A percentile compares a stretch with the other conserved stretches of the same genome.
These are phyloP conservation scores for Esox lucius DNA, from an alignment of 2,797 vertebrate species.

Conservation along the genomic window DNA sequence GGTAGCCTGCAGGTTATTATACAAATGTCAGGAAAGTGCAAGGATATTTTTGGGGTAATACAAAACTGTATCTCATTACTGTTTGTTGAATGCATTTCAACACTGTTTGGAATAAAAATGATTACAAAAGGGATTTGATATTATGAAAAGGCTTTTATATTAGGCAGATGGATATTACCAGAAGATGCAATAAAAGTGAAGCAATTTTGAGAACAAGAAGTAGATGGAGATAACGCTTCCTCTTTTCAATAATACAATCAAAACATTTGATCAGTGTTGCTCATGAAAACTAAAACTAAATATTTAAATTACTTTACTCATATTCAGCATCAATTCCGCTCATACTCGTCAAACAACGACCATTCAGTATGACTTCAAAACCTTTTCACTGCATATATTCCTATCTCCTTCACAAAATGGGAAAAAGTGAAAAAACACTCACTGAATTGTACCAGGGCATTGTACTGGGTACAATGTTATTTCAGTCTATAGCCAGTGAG, in stretches of 20 bases:
- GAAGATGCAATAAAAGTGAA: slow-evolving; percentile 5
- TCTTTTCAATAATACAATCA: neutral
- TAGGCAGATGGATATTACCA: neutral
- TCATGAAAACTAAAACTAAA: slow-evolving; percentile 2
- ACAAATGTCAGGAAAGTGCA: too few relatives aligned
- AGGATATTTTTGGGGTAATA: neutral
- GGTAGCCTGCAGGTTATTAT: too few relatives aligned
- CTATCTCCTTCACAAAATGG: neutral
- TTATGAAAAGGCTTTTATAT: slow-evolving; percentile 15
- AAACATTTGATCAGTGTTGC: slow-evolving; percentile 10
- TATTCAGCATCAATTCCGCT: slow-evolving; percentile 8
- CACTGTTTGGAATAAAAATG: neutral
- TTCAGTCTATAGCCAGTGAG: too few relatives aligned
- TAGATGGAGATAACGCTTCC: neutral
- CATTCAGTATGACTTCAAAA: neutral
- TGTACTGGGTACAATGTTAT: too few relatives aligned
- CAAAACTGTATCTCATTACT: neutral
- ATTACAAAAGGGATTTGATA: neutral
- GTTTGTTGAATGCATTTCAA: too few relatives aligned
- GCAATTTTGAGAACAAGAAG: neutral
- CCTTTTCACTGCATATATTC: neutral
- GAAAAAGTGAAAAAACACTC: neutral
- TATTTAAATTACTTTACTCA: neutral
- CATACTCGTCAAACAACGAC: neutral
- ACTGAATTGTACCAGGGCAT: neutral